Conservation (phyloP, 2,113 vertebrate genomes). For the Xyrauchen texanus region DNA sequence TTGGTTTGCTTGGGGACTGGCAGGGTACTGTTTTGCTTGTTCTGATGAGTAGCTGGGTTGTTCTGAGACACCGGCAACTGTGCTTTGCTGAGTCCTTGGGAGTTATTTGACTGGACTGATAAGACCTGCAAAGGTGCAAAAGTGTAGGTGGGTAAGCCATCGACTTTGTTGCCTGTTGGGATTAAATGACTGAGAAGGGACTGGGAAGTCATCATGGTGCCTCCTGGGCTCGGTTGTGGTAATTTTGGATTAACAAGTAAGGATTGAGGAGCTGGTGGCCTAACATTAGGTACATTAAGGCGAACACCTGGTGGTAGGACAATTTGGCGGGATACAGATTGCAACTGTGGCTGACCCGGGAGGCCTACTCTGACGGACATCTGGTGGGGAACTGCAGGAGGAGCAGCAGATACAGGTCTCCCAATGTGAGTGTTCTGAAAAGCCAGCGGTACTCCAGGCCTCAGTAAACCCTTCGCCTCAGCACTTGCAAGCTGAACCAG, state of each 20-base stretch:
- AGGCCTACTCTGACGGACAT: slow-evolving; percentile 52
- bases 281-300: slow-evolving; percentile 69
- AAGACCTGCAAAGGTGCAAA: slow-evolving; percentile 86
- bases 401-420: slow-evolving; percentile 36
- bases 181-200: slow-evolving; percentile 89
- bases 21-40: slow-evolving; percentile 60
- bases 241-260: slow-evolving; percentile 74
- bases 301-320: slow-evolving; percentile 76
- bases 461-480: slow-evolving; percentile 75
- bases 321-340: slow-evolving; percentile 61
- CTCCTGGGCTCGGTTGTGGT: slow-evolving; percentile 67
- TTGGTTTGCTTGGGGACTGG: slow-evolving; percentile 80
- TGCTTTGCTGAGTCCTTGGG: slow-evolving; percentile 64
- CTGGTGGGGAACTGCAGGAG: slow-evolving; percentile 58
- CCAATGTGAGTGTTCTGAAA: slow-evolving; percentile 66
- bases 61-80: slow-evolving; percentile 76
- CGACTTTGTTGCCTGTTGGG: slow-evolving; percentile 90
- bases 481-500: slow-evolving; percentile 78
- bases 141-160: slow-evolving; percentile 91
- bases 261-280: slow-evolving; percentile 63
- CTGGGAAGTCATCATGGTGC: slow-evolving; percentile 83
- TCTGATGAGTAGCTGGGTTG: slow-evolving; percentile 64
- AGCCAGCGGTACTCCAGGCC: slow-evolving; percentile 69
- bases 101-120: slow-evolving; percentile 70
- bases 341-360: slow-evolving; percentile 44